Percentiles rank a stretch among this genome's conserved stretches.
phyloP scores from a whole-genome alignment of 2,797 vertebrate species.

The Cryptoblepharus egeriae region DNA sequence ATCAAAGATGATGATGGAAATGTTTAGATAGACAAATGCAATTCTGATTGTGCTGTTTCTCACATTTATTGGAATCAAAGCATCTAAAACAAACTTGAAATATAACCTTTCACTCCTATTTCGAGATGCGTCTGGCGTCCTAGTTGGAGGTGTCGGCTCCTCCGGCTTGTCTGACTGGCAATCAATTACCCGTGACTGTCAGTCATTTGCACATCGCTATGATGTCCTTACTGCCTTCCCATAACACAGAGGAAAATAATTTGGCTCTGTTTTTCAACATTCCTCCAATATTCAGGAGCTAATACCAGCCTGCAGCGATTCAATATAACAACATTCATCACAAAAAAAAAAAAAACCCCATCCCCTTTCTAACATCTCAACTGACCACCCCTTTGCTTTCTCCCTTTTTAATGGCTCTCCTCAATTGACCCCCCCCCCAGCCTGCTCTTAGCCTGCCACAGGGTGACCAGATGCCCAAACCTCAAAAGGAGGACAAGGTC shows the following conservation, averaged over 20 bases:
- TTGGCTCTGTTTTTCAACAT: conserved; percentile 6
- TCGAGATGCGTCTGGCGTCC: neutral
- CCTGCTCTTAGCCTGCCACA: no score
- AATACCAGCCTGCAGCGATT: no score
- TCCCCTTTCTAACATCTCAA: no score
- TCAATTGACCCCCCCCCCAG: no score
- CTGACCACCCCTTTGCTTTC: no score
- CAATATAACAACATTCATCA: no score
- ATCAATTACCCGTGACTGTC: fast-evolving
- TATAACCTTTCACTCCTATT: neutral
- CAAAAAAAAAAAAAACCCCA: no score
- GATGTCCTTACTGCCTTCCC: neutral
- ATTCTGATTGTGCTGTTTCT: neutral
- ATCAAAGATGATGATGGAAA: neutral
- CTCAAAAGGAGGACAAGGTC: no score
- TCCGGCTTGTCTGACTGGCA: neutral
- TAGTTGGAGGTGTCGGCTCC: neutral
- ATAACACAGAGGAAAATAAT: conserved; percentile 4
- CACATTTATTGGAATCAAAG: neutral
- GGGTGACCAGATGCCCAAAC: no score
- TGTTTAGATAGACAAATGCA: neutral
- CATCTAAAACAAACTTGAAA: neutral
- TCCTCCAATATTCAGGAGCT: conserved; percentile 5
- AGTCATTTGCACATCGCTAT: neutral
- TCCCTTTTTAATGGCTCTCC: no score